phyloP scores from a whole-genome alignment of 2,113 vertebrate species.

The Dicentrarchus labrax region DNA sequence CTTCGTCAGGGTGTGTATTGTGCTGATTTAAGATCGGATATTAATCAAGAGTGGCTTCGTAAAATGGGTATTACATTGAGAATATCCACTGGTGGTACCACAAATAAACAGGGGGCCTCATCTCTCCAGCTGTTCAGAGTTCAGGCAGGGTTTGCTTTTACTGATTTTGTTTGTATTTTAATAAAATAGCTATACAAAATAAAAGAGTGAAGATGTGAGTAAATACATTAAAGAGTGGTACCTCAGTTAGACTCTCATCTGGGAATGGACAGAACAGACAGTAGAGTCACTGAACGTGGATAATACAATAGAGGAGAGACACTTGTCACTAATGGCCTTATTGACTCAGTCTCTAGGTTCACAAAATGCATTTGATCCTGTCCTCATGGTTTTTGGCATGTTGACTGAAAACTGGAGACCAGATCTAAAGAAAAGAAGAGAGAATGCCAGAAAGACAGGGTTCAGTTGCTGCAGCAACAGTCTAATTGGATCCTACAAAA shows the following conservation, averaged over 20 bases:
- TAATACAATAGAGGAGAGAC: constrained; percentile 10
- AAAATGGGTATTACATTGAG: not conserved
- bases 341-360: constrained; percentile 23
- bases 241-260: constrained; percentile 3
- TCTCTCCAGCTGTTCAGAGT: not conserved
- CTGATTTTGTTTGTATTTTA: not conserved
- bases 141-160: not conserved
- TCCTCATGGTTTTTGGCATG: constrained; percentile 19
- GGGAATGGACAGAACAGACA: constrained; percentile 1
- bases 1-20: constrained; percentile 7
- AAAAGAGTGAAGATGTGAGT: not conserved
- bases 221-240: not conserved
- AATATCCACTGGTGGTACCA: not conserved
- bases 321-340: constrained; percentile 37
- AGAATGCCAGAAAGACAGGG: not conserved
- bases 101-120: not conserved
- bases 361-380: constrained; percentile 32
- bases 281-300: constrained; percentile 11
- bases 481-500: constrained; percentile 12
- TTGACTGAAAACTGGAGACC: constrained; percentile 1
- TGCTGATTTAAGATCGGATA: constrained; percentile 27
- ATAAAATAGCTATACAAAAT: not conserved
- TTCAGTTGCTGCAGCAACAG: constrained; percentile 12
- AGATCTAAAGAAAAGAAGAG: not conserved
- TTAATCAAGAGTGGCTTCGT: constrained; percentile 23